Percentiles rank a stretch among this genome's conserved stretches.
Evolutionary conservation across 2,888 invertebrate species (phyloP).

Genomic region (Copidosoma aretas): DNA sequence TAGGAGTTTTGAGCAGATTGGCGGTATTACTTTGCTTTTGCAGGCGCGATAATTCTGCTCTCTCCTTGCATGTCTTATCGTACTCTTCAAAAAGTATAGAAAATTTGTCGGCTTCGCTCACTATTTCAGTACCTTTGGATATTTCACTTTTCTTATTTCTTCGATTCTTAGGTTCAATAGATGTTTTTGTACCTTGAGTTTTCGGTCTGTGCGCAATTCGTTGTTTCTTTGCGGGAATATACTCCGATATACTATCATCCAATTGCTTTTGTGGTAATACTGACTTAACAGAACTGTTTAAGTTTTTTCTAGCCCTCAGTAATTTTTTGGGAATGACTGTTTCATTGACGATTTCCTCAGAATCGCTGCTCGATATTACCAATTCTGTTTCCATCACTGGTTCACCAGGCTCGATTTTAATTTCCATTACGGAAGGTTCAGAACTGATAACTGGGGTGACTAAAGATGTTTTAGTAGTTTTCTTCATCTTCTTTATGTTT

Average conservation of each 20-base stretch:
- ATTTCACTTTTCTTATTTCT: background rate
- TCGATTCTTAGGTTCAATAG: too few species aligned
- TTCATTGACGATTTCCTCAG: too few species aligned
- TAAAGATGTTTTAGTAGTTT: conserved; percentile 23
- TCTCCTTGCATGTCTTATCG: conserved; percentile 21
- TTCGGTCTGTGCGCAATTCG: conserved; percentile 50
- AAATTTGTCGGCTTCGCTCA: conserved; percentile 8
- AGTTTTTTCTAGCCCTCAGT: too few species aligned
- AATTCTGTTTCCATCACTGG: too few species aligned
- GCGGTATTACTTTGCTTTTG: too few species aligned
- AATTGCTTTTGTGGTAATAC: too few species aligned
- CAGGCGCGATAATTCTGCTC: background rate
- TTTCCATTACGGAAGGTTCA: background rate
- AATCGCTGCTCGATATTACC: too few species aligned
- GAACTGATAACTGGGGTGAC: background rate
- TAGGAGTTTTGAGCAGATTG: too few species aligned
- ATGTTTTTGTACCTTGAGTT: conserved; percentile 2
- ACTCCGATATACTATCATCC: too few species aligned
- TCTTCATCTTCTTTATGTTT: conserved; percentile 46
- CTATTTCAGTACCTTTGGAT: background rate
- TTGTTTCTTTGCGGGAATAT: conserved; percentile 39
- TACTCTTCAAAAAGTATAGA: conserved; percentile 18
- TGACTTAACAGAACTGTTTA: too few species aligned
- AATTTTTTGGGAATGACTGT: too few species aligned
- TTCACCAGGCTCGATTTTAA: background rate